A percentile compares a stretch with the other conserved stretches of the same genome.
Conservation (phyloP, 1,140 invertebrate genomes). For the Zophobas atratus region DNA sequence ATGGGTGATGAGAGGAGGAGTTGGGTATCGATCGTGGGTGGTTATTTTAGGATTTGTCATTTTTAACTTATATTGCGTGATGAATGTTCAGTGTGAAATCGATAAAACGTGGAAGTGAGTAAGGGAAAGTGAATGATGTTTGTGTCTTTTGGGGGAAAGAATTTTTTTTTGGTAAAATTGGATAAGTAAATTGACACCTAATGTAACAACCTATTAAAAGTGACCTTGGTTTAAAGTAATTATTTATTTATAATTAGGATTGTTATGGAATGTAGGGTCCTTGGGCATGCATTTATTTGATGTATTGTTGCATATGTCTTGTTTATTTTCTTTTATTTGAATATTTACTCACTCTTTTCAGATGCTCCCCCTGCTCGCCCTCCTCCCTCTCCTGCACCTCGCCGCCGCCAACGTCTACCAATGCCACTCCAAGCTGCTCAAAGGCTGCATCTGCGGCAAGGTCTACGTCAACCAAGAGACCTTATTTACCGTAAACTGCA, state of each 20-base stretch:
- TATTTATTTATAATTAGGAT: no score
- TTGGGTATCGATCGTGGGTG: neutral
- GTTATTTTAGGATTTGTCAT: neutral
- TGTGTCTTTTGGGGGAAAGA: no score
- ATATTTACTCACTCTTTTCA: neutral
- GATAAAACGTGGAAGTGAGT: constrained; percentile 1
- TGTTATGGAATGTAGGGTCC: no score
- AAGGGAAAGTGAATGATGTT: neutral
- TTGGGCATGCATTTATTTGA: no score
- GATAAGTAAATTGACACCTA: neutral
- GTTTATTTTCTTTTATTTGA: neutral
- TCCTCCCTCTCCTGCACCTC: neutral
- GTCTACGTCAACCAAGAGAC: constrained; percentile 70
- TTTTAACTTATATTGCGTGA: neutral
- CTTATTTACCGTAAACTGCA: constrained; percentile 83
- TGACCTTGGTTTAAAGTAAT: no score
- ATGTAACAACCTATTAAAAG: no score
- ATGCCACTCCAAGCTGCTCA: constrained; percentile 55
- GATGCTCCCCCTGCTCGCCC: neutral
- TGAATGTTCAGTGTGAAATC: neutral
- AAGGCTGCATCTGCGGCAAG: constrained; percentile 71
- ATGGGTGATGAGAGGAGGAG: neutral
- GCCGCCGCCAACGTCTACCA: constrained; percentile 33
- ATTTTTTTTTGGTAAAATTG: neutral
- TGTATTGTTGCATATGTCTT: no score